Evolutionary conservation across 30 jellyfish, hydroid and myxozoan genomes (phyloP), one percentile per base, ranked within the genome.

Genomic region (Phacellophora camtschatica): DNA sequence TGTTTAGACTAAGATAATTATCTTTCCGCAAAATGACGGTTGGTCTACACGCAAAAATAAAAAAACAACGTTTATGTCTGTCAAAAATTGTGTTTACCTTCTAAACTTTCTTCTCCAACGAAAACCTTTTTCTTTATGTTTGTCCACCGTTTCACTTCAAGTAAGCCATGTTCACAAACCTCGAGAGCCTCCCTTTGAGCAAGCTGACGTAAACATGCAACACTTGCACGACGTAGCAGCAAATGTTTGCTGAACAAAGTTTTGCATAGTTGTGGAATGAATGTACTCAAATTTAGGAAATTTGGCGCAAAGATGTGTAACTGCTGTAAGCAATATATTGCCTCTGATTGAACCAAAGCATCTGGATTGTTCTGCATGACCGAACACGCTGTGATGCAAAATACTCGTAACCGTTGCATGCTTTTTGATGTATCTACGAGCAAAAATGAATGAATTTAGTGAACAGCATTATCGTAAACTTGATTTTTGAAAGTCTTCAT

Each of bases 351-450:
- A 13, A 93, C 99, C 53, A 93, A 74, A n/a, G 99, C 87, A 65
- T 93, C 99, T 0, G 99, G 97, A 56, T 93, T 96, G 50, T 69
- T 81, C 80, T 93, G 99, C 99, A 93, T 93, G 66, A 93, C 90
- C 29, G 99, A 86, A 43, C 99, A 93, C 18, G 99, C 97, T 10
- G 96, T 67, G 92, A 85, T 86, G 55, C 99, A 93, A 30, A 87
- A 93, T 96, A 87, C 37, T 1, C 95, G 97, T 2, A 83, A 69
- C n/a, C 96, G 72, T 35, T 62, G 83, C 96, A 85, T 86, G 65
- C 66, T 72, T 48, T 92, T 92, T 32, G 98, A 83, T 32, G 95
- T 58, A 64, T 92, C 98, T 92, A 73, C 24, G 48, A 43, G 23
- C 3, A 55, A 66, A 19, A 36, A n/a, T n/a, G n/a, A n/a, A n/a